phyloP scores from a whole-genome alignment of 1,140 invertebrate genomes.

The Dryas iulia region DNA sequence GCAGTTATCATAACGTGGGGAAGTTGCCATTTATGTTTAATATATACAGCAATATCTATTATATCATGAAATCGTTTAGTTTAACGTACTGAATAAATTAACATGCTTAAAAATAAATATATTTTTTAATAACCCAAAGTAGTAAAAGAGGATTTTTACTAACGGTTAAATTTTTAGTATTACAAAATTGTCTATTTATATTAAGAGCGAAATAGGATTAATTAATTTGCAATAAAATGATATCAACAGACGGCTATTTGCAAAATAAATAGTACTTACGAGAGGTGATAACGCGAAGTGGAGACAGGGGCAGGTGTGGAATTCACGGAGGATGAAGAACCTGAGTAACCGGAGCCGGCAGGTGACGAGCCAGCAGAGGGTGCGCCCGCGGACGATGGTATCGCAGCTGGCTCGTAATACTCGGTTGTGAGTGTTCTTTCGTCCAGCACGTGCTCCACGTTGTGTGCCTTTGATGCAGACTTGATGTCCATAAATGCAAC shows the following conservation, averaged over 20 bases:
- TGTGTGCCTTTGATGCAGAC: conserved; percentile 95
- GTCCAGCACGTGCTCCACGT: conserved; percentile 93
- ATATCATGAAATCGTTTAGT: too few relatives aligned
- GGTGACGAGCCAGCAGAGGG: conserved; percentile 80
- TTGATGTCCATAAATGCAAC: conserved; percentile 98
- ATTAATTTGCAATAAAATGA: conserved; percentile 18
- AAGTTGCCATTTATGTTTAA: background rate
- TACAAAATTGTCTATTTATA: too few relatives aligned
- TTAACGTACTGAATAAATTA: too few relatives aligned
- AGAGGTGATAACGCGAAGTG: conserved; percentile 76
- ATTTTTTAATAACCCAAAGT: too few relatives aligned
- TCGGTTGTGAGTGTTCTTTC: conserved; percentile 92
- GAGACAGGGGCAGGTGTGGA: conserved; percentile 74
- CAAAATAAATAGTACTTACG: conserved; percentile 59
- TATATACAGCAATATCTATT: background rate
- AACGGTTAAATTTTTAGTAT: too few relatives aligned
- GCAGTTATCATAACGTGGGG: background rate
- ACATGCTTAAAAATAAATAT: too few relatives aligned
- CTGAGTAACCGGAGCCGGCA: conserved; percentile 81
- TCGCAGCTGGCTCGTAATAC: conserved; percentile 94
- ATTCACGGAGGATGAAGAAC: conserved; percentile 82
- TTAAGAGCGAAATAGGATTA: background rate
- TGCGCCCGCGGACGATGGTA: conserved; percentile 81
- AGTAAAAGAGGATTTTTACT: too few relatives aligned
- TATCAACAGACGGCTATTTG: conserved; percentile 46